Evolutionary conservation across 2,113 vertebrate species (phyloP), one percentile per base, ranked within the genome.

Genomic region (Scartelaos histophorus): DNA sequence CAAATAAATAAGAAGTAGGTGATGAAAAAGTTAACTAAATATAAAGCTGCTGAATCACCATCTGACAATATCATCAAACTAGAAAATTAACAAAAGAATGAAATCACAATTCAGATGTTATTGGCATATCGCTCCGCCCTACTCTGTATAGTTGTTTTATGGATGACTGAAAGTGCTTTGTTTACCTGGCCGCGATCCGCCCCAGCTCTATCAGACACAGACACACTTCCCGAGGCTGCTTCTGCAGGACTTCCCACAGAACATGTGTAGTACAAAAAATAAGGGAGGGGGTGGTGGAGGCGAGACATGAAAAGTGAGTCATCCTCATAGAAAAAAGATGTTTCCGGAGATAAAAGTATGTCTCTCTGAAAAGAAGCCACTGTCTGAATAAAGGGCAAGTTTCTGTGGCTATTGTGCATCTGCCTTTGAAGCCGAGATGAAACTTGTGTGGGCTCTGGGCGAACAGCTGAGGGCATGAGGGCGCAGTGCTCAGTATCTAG

Each of bases 131-230:
- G 38, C 38, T 9, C 38, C 2, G 7, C 38, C 38, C 38, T 43
- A 43, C 38, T 0, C 6, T 11, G 10, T 11, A 43, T 11, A 43
- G 1, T 1, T 51, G 16, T 16, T 51, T 17, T 51, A 51, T 19
- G 5, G 16, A 51, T 17, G 47, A 51, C 7, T 43, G 38, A 43
- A 19, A 13, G 58, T 61, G 13, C 22, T 5, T 34, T 10, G 43
- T 25, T 53, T 93, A 99, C 98, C 96, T 98, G 85, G 95, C 94
- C 81, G 94, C 96, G 74, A 98, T 96, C 80, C 95, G 93, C 71
- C 96, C 97, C 82, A 99, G 93, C 76, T 97, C 97, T 90, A 99
- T 92, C 91, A 99, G 92, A 87, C 98, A 99, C 83, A 99, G 95
- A 76, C 97, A 99, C 56, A 99, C 97, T 90, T 98, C 95, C 84